Evolutionary conservation across 2,113 vertebrate genomes (phyloP), one percentile per base, ranked within the genome.

Genomic region (Heterocephalus glaber): DNA sequence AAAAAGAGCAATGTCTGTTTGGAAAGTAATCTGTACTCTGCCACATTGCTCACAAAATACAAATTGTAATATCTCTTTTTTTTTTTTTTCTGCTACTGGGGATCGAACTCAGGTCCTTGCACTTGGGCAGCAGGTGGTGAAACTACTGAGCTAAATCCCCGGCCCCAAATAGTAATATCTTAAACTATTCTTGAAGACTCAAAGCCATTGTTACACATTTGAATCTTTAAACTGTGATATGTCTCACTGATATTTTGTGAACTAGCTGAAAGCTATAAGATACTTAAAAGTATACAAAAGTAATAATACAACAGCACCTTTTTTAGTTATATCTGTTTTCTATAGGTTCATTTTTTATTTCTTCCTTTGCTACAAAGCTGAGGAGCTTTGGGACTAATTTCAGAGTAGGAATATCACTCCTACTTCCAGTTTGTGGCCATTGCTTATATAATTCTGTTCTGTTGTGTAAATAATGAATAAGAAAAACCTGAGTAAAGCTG

Each of bases 141-240:
- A n/a, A n/a, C n/a, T n/a, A n/a, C n/a, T n/a, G n/a, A n/a, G n/a
- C n/a, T n/a, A n/a, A n/a, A n/a, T n/a, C n/a, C n/a, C n/a, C n/a
- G n/a, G n/a, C n/a, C n/a, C n/a, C 10, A 63, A 95, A 61, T 83
- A 74, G n/a, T 41, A 83, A 92, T 93, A 92, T 66, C 63, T 92
- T 77, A 52, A 65, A 0, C 76, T 86, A 66, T 47, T 65, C 13
- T 70, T 77, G 20, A 85, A 76, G 17, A 85, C 16, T 70, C 33
- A 70, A 92, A 84, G 10, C 22, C 16, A 79, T 56, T 77, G 47
- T 80, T 72, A 54, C 9, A 81, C 38, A 44, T 81, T 95, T 70
- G 1, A 70, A 22, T 41, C 92, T 82, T 63, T 82, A 80, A 60
- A 60, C 74, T 74, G 9, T 72, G 28, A 87, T 77, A 22, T 66